Percentiles rank a stretch among this genome's conserved stretches.
Conservation (phyloP, 1,140 invertebrate genomes). For the Wiebesia pumilae region DNA sequence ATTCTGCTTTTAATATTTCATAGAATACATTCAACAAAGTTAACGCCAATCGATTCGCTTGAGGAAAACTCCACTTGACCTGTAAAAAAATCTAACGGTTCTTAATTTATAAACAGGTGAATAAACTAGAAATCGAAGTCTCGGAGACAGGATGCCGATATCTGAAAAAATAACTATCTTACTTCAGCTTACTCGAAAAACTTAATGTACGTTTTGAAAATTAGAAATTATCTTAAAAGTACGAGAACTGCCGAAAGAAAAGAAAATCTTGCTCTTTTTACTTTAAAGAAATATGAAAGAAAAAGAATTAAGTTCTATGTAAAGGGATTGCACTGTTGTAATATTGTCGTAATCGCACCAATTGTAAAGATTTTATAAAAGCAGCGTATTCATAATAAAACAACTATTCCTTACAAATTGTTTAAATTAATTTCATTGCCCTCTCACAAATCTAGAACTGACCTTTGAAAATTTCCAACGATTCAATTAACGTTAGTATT, state of each 20-base stretch:
- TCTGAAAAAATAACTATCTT: neutral
- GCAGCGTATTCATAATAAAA: too few species aligned
- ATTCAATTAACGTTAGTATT: neutral
- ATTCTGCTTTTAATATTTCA: neutral
- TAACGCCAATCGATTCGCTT: neutral
- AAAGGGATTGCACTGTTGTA: neutral
- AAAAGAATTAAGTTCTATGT: neutral
- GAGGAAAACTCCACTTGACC: neutral
- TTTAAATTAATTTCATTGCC: neutral
- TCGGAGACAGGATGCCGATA: neutral
- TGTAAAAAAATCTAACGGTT: slow-evolving; percentile 39
- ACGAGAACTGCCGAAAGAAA: too few species aligned
- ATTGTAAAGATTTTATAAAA: neutral
- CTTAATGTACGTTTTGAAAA: too few species aligned
- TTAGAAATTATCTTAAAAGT: neutral
- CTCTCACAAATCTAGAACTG: neutral
- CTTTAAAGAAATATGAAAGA: neutral
- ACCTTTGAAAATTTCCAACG: neutral
- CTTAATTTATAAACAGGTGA: slow-evolving; percentile 5
- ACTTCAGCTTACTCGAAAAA: neutral
- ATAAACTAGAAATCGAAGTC: neutral
- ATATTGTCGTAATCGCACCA: neutral
- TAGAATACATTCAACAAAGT: neutral
- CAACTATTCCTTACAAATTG: neutral
- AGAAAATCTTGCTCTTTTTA: neutral